Evolutionary conservation across 1,140 invertebrate genomes (phyloP).

Genomic region (Mizuhopecten yessoensis): DNA sequence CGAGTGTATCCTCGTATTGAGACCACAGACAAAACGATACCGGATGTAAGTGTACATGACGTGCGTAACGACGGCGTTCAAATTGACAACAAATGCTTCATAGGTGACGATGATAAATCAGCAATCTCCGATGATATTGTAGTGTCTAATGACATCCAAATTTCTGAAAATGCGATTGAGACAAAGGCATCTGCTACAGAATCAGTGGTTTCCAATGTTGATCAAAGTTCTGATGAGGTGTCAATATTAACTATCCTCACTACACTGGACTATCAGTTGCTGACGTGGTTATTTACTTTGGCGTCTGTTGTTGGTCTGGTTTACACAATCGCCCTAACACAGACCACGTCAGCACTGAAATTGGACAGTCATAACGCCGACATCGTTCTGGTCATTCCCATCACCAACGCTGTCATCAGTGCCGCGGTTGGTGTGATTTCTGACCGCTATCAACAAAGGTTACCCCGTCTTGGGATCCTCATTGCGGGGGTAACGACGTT

Average conservation of each 20-base stretch:
- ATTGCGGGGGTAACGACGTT: slow-evolving; percentile 46
- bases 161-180: background rate
- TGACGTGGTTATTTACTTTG: slow-evolving; percentile 63
- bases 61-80: background rate
- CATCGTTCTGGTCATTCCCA: slow-evolving; percentile 64
- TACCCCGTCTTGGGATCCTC: slow-evolving; percentile 64
- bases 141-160: background rate
- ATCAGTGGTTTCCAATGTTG: background rate
- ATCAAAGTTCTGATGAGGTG: background rate
- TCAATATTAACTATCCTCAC: slow-evolving; percentile 50
- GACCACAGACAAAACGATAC: slow-evolving; percentile 40
- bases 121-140: too few species aligned
- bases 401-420: slow-evolving; percentile 60
- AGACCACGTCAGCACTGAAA: slow-evolving; percentile 53
- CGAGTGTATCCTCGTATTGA: slow-evolving; percentile 53
- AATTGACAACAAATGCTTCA: background rate
- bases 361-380: slow-evolving; percentile 55
- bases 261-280: slow-evolving; percentile 58
- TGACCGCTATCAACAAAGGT: slow-evolving; percentile 59
- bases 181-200: background rate
- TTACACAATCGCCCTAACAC: slow-evolving; percentile 64
- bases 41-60: slow-evolving; percentile 43
- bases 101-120: background rate
- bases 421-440: slow-evolving; percentile 63
- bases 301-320: slow-evolving; percentile 57